phyloP scores from a whole-genome alignment of 1,140 invertebrate species.

The Colletes gigas region DNA sequence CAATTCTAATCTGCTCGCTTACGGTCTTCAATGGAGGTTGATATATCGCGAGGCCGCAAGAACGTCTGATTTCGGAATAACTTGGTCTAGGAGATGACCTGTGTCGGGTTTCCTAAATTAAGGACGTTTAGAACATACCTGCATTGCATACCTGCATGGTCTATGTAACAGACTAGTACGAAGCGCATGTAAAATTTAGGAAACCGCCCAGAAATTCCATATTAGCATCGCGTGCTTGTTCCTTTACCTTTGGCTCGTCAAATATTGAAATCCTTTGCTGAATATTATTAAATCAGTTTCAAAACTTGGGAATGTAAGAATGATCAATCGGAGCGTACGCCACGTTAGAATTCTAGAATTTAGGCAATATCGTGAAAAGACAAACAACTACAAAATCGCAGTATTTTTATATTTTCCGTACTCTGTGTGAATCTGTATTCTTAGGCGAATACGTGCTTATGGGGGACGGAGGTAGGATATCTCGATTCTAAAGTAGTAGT shows the following conservation, averaged over 20 bases:
- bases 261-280: no score
- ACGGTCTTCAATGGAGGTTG: background rate
- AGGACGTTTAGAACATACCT: background rate
- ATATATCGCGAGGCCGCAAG: background rate
- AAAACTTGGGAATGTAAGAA: no score
- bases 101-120: background rate
- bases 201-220: background rate
- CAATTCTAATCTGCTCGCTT: background rate
- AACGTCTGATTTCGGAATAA: background rate
- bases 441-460: background rate
- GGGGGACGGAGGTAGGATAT: background rate
- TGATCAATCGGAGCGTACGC: no score
- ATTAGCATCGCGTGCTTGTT: background rate
- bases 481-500: constrained; percentile 25
- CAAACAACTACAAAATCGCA: background rate
- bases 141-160: background rate
- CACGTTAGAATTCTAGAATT: background rate
- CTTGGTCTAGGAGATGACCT: background rate
- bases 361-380: background rate
- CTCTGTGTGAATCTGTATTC: background rate
- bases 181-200: background rate
- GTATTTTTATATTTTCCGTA: background rate
- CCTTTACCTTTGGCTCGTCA: no score
- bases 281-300: no score
- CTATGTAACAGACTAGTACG: background rate